A percentile compares a stretch with the other conserved stretches of the same genome.
Evolutionary conservation across 2,888 invertebrate species (phyloP).

Genomic region (Cantharis flavilabris): DNA sequence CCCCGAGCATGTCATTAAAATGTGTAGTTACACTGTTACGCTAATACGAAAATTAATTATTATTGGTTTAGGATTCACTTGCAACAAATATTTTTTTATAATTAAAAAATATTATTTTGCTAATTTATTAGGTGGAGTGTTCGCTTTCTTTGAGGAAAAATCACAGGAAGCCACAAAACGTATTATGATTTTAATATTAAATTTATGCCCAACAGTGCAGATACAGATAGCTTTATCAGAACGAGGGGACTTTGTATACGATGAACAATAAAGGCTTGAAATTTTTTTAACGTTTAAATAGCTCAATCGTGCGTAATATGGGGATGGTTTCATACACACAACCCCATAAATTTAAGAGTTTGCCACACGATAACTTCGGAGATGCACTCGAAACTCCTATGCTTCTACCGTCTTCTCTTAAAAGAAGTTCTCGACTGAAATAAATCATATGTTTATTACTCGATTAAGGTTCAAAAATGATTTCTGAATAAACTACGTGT

Average conservation of each 20-base stretch:
- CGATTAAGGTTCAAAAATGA: not conserved
- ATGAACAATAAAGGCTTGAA: not conserved
- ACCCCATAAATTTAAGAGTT: not conserved
- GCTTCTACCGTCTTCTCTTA: not conserved
- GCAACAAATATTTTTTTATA: not conserved
- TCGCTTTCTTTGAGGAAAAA: not conserved
- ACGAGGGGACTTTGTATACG: not conserved
- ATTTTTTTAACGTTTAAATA: not conserved
- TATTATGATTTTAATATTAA: not conserved
- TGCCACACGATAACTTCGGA: not conserved
- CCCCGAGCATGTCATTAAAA: not conserved
- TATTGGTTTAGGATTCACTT: not conserved
- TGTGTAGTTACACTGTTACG: not conserved
- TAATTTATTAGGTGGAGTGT: not conserved
- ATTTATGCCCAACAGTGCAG: not conserved
- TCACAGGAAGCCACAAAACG: not conserved
- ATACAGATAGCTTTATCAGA: not conserved
- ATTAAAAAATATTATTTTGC: not conserved
- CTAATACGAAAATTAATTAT: not conserved
- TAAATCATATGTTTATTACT: not conserved
- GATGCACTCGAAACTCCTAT: not conserved
- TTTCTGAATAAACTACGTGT: not conserved
- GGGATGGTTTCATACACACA: not conserved
- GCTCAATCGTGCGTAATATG: not conserved
- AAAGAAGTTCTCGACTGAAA: not conserved